A percentile compares a stretch with the other conserved stretches of the same genome.
phyloP scores from a whole-genome alignment of 1,140 invertebrate species.

The Atta cephalotes region DNA sequence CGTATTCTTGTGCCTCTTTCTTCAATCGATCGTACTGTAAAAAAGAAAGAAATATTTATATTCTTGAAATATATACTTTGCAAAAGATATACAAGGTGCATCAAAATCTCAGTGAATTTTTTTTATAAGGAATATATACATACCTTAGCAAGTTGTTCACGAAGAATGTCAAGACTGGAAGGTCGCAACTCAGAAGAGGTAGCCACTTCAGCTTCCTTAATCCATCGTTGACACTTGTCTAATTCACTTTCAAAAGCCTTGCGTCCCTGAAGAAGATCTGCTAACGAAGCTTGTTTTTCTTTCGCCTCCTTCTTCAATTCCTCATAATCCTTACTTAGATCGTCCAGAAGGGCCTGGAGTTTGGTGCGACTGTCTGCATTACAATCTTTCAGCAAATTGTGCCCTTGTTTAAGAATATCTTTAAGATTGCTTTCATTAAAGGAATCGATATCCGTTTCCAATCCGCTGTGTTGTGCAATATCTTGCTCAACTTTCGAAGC shows the following conservation, averaged over 20 bases:
- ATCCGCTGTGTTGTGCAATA: conserved; percentile 90
- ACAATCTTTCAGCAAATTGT: conserved; percentile 93
- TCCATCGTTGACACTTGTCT: conserved; percentile 93
- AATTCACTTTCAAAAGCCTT: conserved; percentile 93
- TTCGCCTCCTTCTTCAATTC: conserved; percentile 90
- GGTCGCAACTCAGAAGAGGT: conserved; percentile 92
- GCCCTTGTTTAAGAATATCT: conserved; percentile 92
- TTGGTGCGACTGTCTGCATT: conserved; percentile 90
- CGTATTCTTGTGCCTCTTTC: conserved; percentile 91
- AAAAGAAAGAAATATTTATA: conserved; percentile 60
- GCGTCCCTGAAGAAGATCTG: conserved; percentile 91
- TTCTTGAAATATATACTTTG: not conserved
- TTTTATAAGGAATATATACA: not conserved
- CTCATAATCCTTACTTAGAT: conserved; percentile 90
- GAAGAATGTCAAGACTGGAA: conserved; percentile 92
- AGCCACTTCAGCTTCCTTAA: conserved; percentile 95
- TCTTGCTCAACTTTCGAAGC: conserved; percentile 92
- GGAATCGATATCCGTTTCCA: conserved; percentile 91
- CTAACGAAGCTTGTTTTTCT: conserved; percentile 91
- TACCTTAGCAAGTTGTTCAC: conserved; percentile 93
- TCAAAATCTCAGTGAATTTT: not conserved
- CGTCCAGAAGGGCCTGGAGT: conserved; percentile 89
- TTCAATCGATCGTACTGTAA: conserved; percentile 91
- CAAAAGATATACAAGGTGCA: conserved; percentile 5
- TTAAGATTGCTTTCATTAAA: conserved; percentile 92